Conservation (phyloP, 2,888 invertebrate species). For the Thysanoteuthis rhombus region DNA sequence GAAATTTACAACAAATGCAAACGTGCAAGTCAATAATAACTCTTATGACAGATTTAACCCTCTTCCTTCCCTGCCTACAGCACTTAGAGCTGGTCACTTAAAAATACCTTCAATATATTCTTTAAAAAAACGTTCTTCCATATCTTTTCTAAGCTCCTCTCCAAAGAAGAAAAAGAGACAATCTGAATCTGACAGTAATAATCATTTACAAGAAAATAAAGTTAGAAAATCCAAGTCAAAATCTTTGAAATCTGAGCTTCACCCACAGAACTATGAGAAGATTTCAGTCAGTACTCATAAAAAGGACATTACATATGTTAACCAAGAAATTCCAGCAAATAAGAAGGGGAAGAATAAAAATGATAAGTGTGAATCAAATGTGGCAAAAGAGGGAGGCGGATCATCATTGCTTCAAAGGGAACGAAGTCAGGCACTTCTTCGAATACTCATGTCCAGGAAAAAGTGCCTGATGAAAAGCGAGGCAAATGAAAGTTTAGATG, state of each 20-base stretch:
- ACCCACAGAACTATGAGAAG: slow-evolving; percentile 1
- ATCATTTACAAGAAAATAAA: not conserved
- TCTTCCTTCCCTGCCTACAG: not conserved
- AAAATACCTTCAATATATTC: slow-evolving; percentile 21
- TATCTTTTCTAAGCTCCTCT: not conserved
- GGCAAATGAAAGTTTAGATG: not conserved
- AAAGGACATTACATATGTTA: not conserved
- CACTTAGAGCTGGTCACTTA: not conserved
- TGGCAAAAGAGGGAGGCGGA: not conserved
- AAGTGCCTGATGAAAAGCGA: not conserved
- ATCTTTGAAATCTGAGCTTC: not conserved
- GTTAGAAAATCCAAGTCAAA: not conserved
- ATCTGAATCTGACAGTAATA: not conserved
- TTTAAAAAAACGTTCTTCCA: not conserved
- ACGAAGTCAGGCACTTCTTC: slow-evolving; percentile 20
- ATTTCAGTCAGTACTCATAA: not conserved
- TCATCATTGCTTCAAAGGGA: not conserved
- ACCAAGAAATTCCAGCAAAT: not conserved
- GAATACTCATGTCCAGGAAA: slow-evolving; percentile 21
- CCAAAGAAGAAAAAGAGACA: not conserved
- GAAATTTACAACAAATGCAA: not conserved
- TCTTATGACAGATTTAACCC: not conserved
- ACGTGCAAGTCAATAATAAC: not conserved
- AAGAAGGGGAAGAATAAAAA: not conserved
- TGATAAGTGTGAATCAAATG: not conserved